Conservation (phyloP, 2,113 vertebrate species). For the Pelobates fuscus region DNA sequence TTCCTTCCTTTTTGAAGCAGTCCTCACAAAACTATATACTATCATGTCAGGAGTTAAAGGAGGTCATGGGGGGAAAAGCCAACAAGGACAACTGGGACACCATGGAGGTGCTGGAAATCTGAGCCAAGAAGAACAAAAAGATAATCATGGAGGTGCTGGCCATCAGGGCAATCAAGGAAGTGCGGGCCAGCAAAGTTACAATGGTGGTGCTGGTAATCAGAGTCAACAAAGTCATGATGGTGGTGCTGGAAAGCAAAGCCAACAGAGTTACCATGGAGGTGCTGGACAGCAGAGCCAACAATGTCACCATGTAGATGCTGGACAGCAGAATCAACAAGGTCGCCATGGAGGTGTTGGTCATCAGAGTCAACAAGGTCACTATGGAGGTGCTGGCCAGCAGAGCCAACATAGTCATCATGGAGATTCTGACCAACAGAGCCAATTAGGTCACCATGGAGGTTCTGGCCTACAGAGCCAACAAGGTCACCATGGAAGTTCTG, state of each 20-base stretch:
- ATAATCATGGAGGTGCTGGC: background rate
- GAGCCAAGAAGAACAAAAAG: background rate
- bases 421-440: background rate
- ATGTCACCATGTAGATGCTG: background rate
- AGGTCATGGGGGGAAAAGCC: background rate
- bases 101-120: background rate
- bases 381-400: background rate
- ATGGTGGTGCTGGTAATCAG: background rate
- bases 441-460: background rate
- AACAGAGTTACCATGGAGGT: background rate
- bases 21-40: background rate
- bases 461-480: background rate
- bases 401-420: background rate
- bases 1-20: background rate
- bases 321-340: background rate
- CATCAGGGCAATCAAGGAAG: background rate
- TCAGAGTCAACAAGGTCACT: background rate
- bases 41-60: constrained; percentile 41
- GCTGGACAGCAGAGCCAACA: background rate
- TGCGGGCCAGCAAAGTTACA: background rate
- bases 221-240: background rate
- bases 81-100: background rate
- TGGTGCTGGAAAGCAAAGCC: background rate
- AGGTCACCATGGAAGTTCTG: background rate
- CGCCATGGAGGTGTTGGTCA: background rate